Evolutionary conservation across 2,888 invertebrate genomes (phyloP), one percentile per base, ranked within the genome.

Genomic region (Bembecia ichneumoniformis): DNA sequence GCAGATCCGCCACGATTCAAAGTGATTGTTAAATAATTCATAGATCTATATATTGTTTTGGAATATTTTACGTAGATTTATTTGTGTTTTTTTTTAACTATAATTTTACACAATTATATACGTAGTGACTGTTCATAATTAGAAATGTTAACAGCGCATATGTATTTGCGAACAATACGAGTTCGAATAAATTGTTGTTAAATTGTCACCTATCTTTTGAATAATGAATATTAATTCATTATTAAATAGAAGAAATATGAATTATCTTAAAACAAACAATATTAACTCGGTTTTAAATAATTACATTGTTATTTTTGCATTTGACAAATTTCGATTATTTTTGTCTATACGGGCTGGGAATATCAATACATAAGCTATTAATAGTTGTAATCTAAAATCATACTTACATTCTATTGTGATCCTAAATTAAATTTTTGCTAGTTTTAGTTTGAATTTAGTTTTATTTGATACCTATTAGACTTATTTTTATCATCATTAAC

Each of bases 391-490:
- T 62, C 62, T 67, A 56, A 65, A 65, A 62, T 55, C 59, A 63
- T 68, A 63, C 62, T 58, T 69, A 63, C 62, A 66, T 68, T 68
- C 61, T 51, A 54, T 72, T 82, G 84, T 86, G 83, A 84, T 84
- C 74, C 76, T 82, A 76, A 82, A 84, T 83, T 82, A 86, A 84
- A 83, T 66, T 70, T 74, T 67, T 74, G 76, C 71, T 80, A 80
- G 75, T 77, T 75, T 68, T 74, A 74, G 57, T 63, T 63, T 56
- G 52, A 44, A 54, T 52, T 52, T 67, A 57, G 64, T 80, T 77
- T 77, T 56, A 71, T 72, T 76, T 64, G n/a, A 14, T 43, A 5
- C 28, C 36, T 28, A 9, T 28, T 28, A 2, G 28, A 28, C 9
- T n/a, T n/a, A n/a, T n/a, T n/a, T n/a, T n/a, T n/a, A n/a, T n/a